Evolutionary conservation across 2,888 invertebrate species (phyloP).

Genomic region (Neoscelio sp.): DNA sequence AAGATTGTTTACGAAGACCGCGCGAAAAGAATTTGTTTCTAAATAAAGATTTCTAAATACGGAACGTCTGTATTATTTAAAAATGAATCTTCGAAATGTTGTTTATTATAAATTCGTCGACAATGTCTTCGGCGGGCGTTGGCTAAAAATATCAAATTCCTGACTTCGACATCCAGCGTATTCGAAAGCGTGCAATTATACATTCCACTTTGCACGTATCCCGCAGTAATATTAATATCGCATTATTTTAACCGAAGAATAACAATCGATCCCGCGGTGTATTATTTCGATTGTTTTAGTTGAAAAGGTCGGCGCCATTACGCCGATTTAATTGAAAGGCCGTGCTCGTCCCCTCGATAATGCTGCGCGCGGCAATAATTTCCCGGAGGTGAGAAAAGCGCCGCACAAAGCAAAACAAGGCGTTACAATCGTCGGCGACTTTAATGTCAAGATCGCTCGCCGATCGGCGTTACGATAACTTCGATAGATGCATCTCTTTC

Average conservation of each 20-base stretch:
- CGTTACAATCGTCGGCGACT: slow-evolving; percentile 41
- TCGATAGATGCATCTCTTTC: slow-evolving; percentile 42
- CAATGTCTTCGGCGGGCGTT: too few species aligned
- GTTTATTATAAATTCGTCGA: too few species aligned
- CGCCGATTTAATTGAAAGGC: slow-evolving; percentile 61
- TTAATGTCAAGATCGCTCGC: slow-evolving; percentile 62
- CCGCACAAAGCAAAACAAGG: slow-evolving; percentile 51
- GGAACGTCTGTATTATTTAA: too few species aligned
- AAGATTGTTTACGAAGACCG: too few species aligned
- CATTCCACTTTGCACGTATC: too few species aligned
- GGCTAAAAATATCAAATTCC: too few species aligned
- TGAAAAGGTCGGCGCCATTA: slow-evolving; percentile 61
- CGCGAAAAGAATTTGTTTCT: too few species aligned
- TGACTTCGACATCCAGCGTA: too few species aligned
- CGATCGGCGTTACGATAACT: slow-evolving; percentile 39
- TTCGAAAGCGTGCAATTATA: too few species aligned
- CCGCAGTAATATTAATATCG: too few species aligned
- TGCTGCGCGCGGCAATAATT: slow-evolving; percentile 26
- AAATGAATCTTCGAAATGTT: too few species aligned
- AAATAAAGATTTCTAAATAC: too few species aligned
- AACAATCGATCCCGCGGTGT: slow-evolving; percentile 45
- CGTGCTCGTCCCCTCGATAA: slow-evolving; percentile 27
- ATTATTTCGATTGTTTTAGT: slow-evolving; percentile 60
- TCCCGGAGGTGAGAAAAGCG: slow-evolving; percentile 60
- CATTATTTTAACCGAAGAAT: slow-evolving; percentile 14